phyloP scores from a whole-genome alignment of 2,888 invertebrate species.

The Hirudinaria manillensis region DNA sequence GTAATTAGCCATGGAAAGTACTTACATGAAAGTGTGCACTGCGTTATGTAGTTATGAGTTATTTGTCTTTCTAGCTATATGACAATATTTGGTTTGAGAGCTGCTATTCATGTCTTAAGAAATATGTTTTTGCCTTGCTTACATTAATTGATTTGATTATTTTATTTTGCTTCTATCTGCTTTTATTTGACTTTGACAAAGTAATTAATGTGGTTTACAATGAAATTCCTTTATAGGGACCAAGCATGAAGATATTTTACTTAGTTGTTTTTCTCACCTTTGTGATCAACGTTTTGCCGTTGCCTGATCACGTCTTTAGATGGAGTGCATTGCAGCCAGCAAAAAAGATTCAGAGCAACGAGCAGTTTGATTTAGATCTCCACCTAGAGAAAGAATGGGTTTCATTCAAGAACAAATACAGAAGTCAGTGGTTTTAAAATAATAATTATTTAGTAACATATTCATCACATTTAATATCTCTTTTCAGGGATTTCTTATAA shows the following conservation, averaged over 20 bases:
- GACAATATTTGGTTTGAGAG: too few relatives aligned
- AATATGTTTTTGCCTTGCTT: too few relatives aligned
- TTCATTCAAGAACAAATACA: conserved; percentile 17
- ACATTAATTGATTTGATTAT: too few relatives aligned
- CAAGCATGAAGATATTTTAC: conserved; percentile 4
- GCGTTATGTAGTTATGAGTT: too few relatives aligned
- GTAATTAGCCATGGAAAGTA: too few relatives aligned
- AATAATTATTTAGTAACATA: background rate
- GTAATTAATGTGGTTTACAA: background rate
- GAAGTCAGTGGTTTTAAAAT: background rate
- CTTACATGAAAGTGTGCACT: too few relatives aligned
- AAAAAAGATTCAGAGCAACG: background rate
- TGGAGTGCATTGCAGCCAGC: background rate
- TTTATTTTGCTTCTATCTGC: too few relatives aligned
- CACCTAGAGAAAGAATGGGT: conserved; percentile 17
- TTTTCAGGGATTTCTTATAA: conserved; percentile 29
- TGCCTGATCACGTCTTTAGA: background rate
- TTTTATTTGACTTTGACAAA: too few relatives aligned
- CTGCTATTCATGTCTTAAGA: too few relatives aligned
- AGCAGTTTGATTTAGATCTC: background rate
- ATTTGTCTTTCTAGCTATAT: too few relatives aligned
- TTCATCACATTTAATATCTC: background rate
- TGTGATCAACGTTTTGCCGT: background rate
- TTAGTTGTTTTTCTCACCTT: conserved; percentile 1
- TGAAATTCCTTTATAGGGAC: background rate